Percentiles rank a stretch among this genome's conserved stretches.
These are phyloP conservation scores for Piliocolobus tephrosceles DNA, from an alignment of 2,113 vertebrate genomes.

Conservation along the genomic window DNA sequence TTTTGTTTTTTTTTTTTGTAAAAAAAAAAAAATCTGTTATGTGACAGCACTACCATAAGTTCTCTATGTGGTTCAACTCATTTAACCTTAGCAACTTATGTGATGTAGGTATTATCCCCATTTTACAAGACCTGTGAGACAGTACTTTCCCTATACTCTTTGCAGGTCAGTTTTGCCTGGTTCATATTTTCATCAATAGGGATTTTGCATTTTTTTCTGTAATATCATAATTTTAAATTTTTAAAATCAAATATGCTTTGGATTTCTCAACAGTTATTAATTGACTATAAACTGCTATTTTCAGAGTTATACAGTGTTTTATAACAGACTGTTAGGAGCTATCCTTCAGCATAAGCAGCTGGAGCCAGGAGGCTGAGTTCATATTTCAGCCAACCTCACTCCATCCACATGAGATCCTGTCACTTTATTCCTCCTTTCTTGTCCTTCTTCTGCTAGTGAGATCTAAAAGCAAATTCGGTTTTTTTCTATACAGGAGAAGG, in stretches of 20 bases:
- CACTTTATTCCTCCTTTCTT: neutral
- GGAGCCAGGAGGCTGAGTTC: neutral
- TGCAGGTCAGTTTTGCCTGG: neutral
- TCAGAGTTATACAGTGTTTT: neutral
- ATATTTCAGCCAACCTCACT: neutral
- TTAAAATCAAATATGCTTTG: neutral
- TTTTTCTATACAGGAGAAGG: neutral
- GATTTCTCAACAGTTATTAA: neutral
- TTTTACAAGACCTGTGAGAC: neutral
- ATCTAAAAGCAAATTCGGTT: neutral
- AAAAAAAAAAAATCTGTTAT: no score
- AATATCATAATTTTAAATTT: neutral
- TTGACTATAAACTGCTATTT: neutral
- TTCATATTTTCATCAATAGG: neutral
- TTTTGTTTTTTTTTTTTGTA: fast-evolving
- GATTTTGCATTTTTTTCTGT: neutral
- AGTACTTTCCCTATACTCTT: neutral
- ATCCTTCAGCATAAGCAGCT: no score
- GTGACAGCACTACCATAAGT: neutral
- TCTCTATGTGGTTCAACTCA: neutral
- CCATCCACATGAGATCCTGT: fast-evolving
- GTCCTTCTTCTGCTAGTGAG: neutral
- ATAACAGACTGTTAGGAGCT: neutral
- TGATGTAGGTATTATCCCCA: neutral
- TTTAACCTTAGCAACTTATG: neutral